Base-by-base conservation (phyloP, 2,888 invertebrate species). In the Sabatieria punctata region DNA sequence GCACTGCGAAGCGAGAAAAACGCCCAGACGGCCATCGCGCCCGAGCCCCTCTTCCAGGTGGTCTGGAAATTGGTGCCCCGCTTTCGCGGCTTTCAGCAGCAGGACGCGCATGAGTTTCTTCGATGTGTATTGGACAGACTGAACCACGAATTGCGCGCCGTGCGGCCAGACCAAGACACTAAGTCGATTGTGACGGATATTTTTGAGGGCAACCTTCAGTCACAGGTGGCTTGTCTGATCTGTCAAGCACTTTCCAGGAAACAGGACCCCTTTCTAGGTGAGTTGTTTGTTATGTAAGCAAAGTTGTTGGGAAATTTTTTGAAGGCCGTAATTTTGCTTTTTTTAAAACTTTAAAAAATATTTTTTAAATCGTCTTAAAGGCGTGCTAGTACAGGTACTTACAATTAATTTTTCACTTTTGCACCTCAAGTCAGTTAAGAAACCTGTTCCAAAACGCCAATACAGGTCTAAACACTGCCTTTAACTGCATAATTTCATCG, bases 71-170 rank as follows among this genome's bases (percentile, higher is more conserved):
- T 82, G 51, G 82, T 82, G 52, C 82, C 82, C 42, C 71, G 82
- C 58, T 60, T 41, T 56, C 68, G 74, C 52, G 83, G 83, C 2
- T 83, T 82, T 67, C 82, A 82, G 58, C 84, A 84, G 61, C 83
- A 84, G 62, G 84, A 84, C 63, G 82, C 83, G 13, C 84, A 84
- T 61, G 84, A 84, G 68, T 84, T 84, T 65, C 73, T 84, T 58
- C 75, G 82, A 8, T 82, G 82, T 60, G 78, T 82, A 75, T 71
- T 84, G 41, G 83, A 84, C 65, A 74, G 82, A 68, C 74, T 82
- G 47, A 81, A 82, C 66, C 78, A 77, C 40, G 82, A 80, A 63
- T 68, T 80, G 51, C 68, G 78, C 33, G 49, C 50, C n/a, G n/a
- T 33, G 11, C 11, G n/a, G n/a, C 11, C 33, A 13, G n/a, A 33